Percentiles rank a stretch among this genome's conserved stretches.
These are phyloP conservation scores for Entomyzon cyanotis DNA, from an alignment of 2,113 vertebrate genomes.

Conservation along the genomic window DNA sequence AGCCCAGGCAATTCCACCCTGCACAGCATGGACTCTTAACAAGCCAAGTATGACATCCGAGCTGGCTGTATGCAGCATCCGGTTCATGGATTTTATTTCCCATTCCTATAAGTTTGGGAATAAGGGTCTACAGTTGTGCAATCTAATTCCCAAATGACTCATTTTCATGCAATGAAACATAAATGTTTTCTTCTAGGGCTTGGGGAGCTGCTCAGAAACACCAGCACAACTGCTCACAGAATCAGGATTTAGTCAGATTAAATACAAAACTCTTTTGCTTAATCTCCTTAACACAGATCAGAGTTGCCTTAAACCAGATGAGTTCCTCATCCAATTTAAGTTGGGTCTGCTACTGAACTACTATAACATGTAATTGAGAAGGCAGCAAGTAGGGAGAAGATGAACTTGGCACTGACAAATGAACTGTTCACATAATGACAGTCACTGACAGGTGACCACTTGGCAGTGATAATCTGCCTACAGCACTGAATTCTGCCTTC, in stretches of 20 bases:
- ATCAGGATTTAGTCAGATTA: neutral
- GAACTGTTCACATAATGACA: neutral
- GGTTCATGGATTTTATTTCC: neutral
- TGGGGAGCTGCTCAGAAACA: neutral
- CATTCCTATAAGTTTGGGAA: neutral
- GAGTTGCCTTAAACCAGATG: neutral
- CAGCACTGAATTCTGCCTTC: neutral
- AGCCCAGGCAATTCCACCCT: conserved; percentile 10
- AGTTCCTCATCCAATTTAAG: neutral
- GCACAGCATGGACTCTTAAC: neutral
- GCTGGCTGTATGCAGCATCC: neutral
- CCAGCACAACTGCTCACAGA: neutral
- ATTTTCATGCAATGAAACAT: neutral
- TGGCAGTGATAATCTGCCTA: neutral
- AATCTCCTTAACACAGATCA: neutral
- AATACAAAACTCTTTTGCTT: neutral
- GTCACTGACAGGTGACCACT: neutral
- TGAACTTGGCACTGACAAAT: neutral
- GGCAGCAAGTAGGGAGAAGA: neutral
- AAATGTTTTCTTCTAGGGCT: neutral
- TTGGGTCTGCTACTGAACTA: neutral
- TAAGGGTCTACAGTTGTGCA: neutral
- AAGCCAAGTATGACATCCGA: conserved; percentile 20
- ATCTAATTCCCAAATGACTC: neutral
- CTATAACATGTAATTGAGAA: neutral